phyloP scores from a whole-genome alignment of 2,113 vertebrate species.

The Strix uralensis region DNA sequence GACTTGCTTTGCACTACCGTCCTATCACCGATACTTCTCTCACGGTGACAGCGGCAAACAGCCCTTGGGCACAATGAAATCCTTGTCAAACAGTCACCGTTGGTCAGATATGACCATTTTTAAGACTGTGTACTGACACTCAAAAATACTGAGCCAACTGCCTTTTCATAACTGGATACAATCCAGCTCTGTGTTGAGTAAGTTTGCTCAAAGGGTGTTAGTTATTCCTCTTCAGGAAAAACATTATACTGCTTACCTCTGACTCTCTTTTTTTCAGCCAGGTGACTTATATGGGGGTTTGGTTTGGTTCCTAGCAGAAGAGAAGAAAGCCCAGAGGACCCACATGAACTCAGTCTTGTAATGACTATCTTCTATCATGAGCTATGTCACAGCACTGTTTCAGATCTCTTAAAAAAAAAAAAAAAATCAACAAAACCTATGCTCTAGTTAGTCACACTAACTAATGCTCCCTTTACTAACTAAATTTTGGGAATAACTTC shows the following conservation, averaged over 20 bases:
- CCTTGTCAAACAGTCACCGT: not conserved
- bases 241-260: fast-evolving
- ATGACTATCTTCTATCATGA: not conserved
- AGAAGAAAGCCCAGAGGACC: not conserved
- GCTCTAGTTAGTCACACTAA: not conserved
- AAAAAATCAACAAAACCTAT: not conserved
- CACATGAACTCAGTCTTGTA: fast-evolving
- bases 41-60: not conserved
- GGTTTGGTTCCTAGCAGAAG: not conserved
- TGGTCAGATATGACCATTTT: not conserved
- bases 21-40: fast-evolving
- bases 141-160: not conserved
- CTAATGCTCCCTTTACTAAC: not conserved
- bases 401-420: not conserved
- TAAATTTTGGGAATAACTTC: not conserved
- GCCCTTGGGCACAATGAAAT: not conserved
- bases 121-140: not conserved
- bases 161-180: not conserved
- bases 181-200: not conserved
- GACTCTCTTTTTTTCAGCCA: not conserved
- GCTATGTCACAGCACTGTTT: not conserved
- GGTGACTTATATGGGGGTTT: not conserved
- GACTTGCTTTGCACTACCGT: not conserved
- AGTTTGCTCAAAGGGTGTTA: not conserved
- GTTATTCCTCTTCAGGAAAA: not conserved